These are phyloP conservation scores for Leptothorax acervorum DNA, from an alignment of 2,888 invertebrate genomes.

Conservation along the genomic window DNA sequence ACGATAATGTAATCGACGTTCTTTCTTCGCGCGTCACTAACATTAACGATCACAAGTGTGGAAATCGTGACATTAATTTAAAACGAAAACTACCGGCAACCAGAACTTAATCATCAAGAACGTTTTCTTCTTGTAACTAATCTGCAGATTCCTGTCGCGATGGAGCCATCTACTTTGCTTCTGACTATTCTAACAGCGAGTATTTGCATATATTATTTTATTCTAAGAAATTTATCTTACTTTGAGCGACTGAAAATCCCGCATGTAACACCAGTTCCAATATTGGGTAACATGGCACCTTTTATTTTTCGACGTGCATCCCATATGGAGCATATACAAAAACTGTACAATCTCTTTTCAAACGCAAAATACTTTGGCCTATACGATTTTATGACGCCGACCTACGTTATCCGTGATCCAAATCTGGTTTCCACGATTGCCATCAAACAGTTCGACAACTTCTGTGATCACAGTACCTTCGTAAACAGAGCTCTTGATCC, in stretches of 20 bases:
- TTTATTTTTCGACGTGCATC: conserved; percentile 32
- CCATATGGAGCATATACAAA: conserved; percentile 25
- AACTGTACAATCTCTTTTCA: conserved; percentile 60
- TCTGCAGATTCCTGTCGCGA: background rate
- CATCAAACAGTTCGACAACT: conserved; percentile 75
- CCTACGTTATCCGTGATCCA: conserved; percentile 73
- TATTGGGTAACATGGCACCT: conserved; percentile 74
- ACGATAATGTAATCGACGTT: background rate
- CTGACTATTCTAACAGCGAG: background rate
- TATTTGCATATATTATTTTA: conserved; percentile 35
- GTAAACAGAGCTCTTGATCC: conserved; percentile 63
- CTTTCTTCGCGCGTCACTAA: background rate
- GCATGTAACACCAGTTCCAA: conserved; percentile 53
- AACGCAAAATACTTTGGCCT: conserved; percentile 74
- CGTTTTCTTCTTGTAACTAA: background rate
- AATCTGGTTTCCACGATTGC: conserved; percentile 72
- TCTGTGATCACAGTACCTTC: conserved; percentile 54
- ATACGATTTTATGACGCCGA: conserved; percentile 70
- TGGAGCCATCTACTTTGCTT: conserved; percentile 12
- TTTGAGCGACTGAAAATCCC: conserved; percentile 68
- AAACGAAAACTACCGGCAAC: background rate
- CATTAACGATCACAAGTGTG: background rate
- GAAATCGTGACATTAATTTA: background rate
- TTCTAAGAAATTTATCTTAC: background rate
- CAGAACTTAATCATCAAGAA: background rate